Conservation (phyloP, 2,888 invertebrate species). For the Pedicia rivosa region DNA sequence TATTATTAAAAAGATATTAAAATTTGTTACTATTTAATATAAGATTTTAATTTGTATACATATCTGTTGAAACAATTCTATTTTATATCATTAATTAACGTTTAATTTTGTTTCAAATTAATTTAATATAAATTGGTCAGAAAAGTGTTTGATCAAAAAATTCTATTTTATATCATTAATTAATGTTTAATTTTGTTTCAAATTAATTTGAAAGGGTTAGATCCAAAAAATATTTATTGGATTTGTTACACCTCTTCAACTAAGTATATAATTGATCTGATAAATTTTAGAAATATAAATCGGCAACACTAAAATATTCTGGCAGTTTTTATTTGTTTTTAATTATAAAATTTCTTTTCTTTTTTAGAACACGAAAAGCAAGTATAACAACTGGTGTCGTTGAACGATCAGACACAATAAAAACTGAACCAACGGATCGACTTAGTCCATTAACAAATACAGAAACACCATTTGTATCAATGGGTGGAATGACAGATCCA, state of each 20-base stretch:
- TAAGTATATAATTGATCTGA: too few relatives aligned
- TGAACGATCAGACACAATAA: conserved; percentile 33
- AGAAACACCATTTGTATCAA: conserved; percentile 16
- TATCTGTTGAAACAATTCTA: neutral
- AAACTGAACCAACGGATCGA: conserved; percentile 28
- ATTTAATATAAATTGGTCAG: too few relatives aligned
- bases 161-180: neutral
- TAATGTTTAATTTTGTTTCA: too few relatives aligned
- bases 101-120: too few relatives aligned
- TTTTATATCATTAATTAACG: neutral
- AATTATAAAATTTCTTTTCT: neutral
- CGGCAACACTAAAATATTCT: too few relatives aligned
- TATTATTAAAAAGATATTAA: too few relatives aligned
- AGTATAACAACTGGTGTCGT: conserved; percentile 44
- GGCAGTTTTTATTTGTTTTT: too few relatives aligned
- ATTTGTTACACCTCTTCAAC: too few relatives aligned
- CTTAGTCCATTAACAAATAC: conserved; percentile 28
- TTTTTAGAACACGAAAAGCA: conserved; percentile 35
- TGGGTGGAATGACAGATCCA: conserved; percentile 25
- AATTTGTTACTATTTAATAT: neutral
- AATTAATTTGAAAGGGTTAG: too few relatives aligned
- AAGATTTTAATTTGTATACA: neutral
- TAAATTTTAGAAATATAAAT: too few relatives aligned
- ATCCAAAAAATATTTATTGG: too few relatives aligned
- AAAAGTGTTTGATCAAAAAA: neutral